Base-by-base conservation (phyloP, 64 coral and sea anemone genomes). In the Acropora tenuis region DNA sequence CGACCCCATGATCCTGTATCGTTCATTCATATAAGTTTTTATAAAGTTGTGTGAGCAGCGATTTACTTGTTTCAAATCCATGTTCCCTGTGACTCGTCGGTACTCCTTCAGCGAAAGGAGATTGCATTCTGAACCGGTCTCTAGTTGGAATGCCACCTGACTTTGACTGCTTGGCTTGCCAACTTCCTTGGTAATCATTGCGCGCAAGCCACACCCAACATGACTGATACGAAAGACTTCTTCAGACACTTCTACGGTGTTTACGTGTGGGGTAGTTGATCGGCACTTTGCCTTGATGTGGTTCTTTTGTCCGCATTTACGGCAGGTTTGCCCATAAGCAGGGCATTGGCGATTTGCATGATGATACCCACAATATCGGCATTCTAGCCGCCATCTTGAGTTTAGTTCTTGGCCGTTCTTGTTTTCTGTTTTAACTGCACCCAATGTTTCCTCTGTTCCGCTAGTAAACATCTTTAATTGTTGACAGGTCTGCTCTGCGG, bases 61-160 rank as follows among this genome's bases (percentile, higher is more conserved):
- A 12, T 72, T 92, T 18, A 91, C 89, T 91, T 91, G 89, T n/a
- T n/a, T n/a, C n/a, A n/a, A n/a, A n/a, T n/a, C n/a, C n/a, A n/a
- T n/a, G n/a, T n/a, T n/a, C n/a, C n/a, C n/a, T n/a, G n/a, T n/a
- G n/a, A n/a, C n/a, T n/a, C 90, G 79, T 59, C 11, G 47, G 78
- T 92, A 85, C 46, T 82, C 73, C 40, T 84, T 75, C 48, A 92
- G 66, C 69, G 80, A 80, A 53, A 90, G 88, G 67, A 90, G 58
- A 80, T 82, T 90, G 78, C 88, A 90, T 78, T 90, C 74, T 46
- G 88, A 75, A 0, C 88, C 75, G 60, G 75, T 90, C 76, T 90
- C 88, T 48, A 90, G 74, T 75, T 90, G 88, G 17, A 90, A 78
- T 18, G 63, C 17, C 63, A 68, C 17, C 12, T 68, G 69, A 73